Conservation (phyloP, 2,113 vertebrate genomes). For the Toxotes chatareus region DNA sequence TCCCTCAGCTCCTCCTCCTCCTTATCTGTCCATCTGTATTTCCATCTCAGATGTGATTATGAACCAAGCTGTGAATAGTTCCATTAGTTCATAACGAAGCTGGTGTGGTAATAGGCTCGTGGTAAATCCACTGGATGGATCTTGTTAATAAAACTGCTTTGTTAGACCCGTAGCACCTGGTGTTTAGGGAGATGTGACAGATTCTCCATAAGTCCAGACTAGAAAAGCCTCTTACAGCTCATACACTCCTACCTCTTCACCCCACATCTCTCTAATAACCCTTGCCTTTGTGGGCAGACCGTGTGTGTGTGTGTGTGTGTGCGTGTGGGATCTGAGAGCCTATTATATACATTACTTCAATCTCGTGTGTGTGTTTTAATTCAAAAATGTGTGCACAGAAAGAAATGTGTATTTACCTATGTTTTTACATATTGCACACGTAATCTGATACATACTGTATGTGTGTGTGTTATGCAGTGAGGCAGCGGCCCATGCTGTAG, state of each 20-base stretch:
- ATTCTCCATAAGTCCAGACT: conserved; percentile 78
- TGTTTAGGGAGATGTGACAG: conserved; percentile 74
- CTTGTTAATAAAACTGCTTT: conserved; percentile 77
- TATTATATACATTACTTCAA: background rate
- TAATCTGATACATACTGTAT: background rate
- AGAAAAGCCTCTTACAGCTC: conserved; percentile 80
- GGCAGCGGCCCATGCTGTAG: conserved; percentile 97
- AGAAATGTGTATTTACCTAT: background rate
- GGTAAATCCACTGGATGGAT: conserved; percentile 70
- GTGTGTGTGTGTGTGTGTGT: conserved; percentile 17
- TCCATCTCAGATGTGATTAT: conserved; percentile 56
- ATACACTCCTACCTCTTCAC: conserved; percentile 60
- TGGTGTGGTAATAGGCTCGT: conserved; percentile 66
- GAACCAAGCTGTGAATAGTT: conserved; percentile 45
- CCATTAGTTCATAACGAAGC: conserved; percentile 64
- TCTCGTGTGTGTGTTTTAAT: background rate
- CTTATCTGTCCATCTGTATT: conserved; percentile 29
- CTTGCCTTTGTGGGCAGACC: conserved; percentile 34
- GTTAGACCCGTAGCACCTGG: conserved; percentile 75
- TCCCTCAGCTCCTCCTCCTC: conserved; percentile 5
- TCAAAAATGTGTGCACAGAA: background rate
- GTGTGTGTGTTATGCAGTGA: conserved; percentile 85
- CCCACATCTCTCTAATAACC: conserved; percentile 70
- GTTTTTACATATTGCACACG: background rate
- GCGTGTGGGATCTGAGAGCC: background rate